A percentile compares a stretch with the other conserved stretches of the same genome.
Conservation (phyloP, 2,888 invertebrate genomes). For the Margaritifera margaritifera region DNA sequence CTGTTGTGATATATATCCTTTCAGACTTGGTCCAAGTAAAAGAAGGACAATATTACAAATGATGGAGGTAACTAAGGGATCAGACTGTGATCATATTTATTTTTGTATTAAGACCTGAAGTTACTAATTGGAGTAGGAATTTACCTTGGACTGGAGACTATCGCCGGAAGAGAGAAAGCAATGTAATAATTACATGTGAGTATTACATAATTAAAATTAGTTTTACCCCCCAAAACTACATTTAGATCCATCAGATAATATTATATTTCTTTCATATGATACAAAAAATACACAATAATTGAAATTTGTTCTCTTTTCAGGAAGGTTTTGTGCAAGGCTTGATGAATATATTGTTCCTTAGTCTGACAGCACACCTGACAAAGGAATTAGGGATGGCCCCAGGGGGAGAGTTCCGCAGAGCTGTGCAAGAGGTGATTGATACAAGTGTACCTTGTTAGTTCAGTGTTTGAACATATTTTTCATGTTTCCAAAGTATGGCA, state of each 20-base stretch:
- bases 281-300: background rate
- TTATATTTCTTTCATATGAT: background rate
- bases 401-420: slow-evolving; percentile 96
- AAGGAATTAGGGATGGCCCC: slow-evolving; percentile 98
- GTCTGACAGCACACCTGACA: slow-evolving; percentile 94
- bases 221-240: background rate
- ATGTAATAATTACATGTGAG: too few relatives aligned
- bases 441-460: too few relatives aligned
- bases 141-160: too few relatives aligned
- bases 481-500: background rate
- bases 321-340: slow-evolving; percentile 87
- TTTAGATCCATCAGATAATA: background rate
- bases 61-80: too few relatives aligned
- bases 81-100: too few relatives aligned
- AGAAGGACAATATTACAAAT: too few relatives aligned
- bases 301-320: slow-evolving; percentile 59
- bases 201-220: too few relatives aligned
- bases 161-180: too few relatives aligned
- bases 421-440: slow-evolving; percentile 85
- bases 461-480: background rate
- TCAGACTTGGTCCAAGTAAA: too few relatives aligned
- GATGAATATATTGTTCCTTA: slow-evolving; percentile 86
- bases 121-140: too few relatives aligned
- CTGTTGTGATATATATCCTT: too few relatives aligned
- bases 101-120: too few relatives aligned